Base-by-base conservation (phyloP, 2,113 vertebrate genomes). In the Lagopus muta region DNA sequence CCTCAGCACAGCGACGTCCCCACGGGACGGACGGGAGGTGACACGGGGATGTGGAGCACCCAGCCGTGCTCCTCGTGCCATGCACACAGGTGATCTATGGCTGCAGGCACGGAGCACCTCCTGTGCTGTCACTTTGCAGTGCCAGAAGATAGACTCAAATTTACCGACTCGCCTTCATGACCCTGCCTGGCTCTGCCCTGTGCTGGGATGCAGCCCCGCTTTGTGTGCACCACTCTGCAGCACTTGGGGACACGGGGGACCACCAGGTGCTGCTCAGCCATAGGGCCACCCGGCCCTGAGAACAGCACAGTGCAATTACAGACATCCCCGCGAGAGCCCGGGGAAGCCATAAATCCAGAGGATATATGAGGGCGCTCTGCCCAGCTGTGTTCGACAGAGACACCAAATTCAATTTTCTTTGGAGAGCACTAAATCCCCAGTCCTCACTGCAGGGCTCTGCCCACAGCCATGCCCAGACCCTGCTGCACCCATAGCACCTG, bases 321-420 rank as follows among this genome's bases (percentile, higher is more conserved):
- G 66, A 1, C 9, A 2, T 36, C 42, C 9, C 2, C 0, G 70
- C 1, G 0, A 62, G 74, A 7, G 18, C 77, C 9, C 14, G 55
- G 93, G 91, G 87, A 50, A 89, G 1, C 95, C 95, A 97, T 98
- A 96, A 97, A 96, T 97, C 93, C 90, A 6, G 10, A 92, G 96
- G 96, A 98, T 95, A 96, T 95, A 98, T 2, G 95, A 95, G 97
- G 86, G 62, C 64, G 58, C 45, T 60, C 89, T 97, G 89, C 92
- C 71, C 0, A 20, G 85, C 60, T 45, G 92, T 96, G 96, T 97
- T 97, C 96, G 25, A 97, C 98, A 97, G 96, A 97, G 97, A 96
- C 97, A 97, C 82, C 66, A 92, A 96, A 98, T 97, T 96, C 97
- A 96, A 97, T 98, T 97, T 97, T 94, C 97, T 96, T 93, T 9